Base-by-base conservation (phyloP, 2,888 invertebrate genomes). In the Trypoxylon attenuatum region DNA sequence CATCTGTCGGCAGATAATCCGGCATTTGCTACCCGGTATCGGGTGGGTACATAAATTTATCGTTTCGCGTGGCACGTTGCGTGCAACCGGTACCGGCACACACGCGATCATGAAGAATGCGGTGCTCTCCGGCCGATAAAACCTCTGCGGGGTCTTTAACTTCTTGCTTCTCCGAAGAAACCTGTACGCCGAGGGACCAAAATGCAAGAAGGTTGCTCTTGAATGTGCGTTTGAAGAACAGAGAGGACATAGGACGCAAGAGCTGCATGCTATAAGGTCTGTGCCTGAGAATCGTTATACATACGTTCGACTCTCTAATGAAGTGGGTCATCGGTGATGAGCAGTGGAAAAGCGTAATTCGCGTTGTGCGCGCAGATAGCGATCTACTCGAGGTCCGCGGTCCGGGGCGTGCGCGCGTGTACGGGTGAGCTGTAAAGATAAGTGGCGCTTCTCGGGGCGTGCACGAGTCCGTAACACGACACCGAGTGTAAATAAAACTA, bases 391-490 rank as follows among this genome's bases (percentile, higher is more conserved):
- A 8, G n/a, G 15, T 25, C 39, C 46, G 33, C 29, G 25, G 47
- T 43, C 18, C 52, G 43, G 16, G 46, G 23, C 22, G 23, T 5
- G 38, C 42, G 33, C 42, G 21, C 33, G 33, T 51, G 25, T 55
- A 57, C 55, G 45, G n/a, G 10, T 10, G 56, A 57, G 46, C 53
- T 66, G 62, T 59, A 45, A 50, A 61, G 54, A 61, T 61, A 66
- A 54, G 52, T 65, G 60, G 51, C 47, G 51, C 43, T 56, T 65
- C 60, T 52, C 65, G 43, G 51, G 69, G 66, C n/a, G n/a, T n/a
- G 43, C 71, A 77, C 69, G 77, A 71, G 66, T 71, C 46, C 62
- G 70, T 71, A 76, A 77, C 77, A 76, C 74, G 76, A 77, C 71
- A 76, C 74, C 70, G 58, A 59, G 56, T 62, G 73, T 71, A 77